Evolutionary conservation across 37 sponge, comb jelly and placozoan species (phyloP).

Genomic region (Diacarnus erythraeanus): DNA sequence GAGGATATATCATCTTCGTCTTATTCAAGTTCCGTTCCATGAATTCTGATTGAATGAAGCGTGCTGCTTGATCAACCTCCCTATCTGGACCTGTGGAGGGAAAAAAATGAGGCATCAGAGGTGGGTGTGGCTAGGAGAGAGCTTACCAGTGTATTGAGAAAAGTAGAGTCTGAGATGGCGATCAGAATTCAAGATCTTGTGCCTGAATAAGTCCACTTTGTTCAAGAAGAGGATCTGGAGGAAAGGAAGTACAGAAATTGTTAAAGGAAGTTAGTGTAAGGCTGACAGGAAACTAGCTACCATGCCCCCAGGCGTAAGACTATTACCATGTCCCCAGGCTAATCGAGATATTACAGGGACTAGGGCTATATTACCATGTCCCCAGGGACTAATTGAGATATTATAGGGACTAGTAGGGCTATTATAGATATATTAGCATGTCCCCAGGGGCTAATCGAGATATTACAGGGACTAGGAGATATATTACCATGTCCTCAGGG

Average conservation of each 20-base stretch:
- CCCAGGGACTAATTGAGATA: no score
- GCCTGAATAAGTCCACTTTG: conserved; percentile 91
- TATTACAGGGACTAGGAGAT: no score
- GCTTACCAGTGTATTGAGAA: conserved; percentile 80
- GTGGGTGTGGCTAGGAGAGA: background rate
- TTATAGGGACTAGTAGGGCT: no score
- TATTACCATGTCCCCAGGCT: no score
- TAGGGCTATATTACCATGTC: no score
- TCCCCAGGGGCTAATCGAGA: no score
- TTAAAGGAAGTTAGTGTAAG: conserved; percentile 26
- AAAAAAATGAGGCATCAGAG: no score
- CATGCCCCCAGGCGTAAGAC: no score
- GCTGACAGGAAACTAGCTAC: conserved; percentile 27
- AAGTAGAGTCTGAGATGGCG: conserved; percentile 90
- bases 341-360: no score
- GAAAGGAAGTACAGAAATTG: background rate
- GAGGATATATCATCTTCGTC: conserved; percentile 87
- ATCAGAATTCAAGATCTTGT: conserved; percentile 85
- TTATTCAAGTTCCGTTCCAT: conserved; percentile 82
- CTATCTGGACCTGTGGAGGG: conserved; percentile 95
- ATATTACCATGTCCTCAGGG: no score
- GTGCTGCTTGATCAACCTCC: conserved; percentile 78
- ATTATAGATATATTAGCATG: no score
- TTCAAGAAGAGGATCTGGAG: conserved; percentile 94
- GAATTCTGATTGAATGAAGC: conserved; percentile 83